Percentiles rank a stretch among this genome's conserved stretches.
These are phyloP conservation scores for Arrhamphus sclerolepis DNA, from an alignment of 2,797 vertebrate genomes.

Conservation along the genomic window DNA sequence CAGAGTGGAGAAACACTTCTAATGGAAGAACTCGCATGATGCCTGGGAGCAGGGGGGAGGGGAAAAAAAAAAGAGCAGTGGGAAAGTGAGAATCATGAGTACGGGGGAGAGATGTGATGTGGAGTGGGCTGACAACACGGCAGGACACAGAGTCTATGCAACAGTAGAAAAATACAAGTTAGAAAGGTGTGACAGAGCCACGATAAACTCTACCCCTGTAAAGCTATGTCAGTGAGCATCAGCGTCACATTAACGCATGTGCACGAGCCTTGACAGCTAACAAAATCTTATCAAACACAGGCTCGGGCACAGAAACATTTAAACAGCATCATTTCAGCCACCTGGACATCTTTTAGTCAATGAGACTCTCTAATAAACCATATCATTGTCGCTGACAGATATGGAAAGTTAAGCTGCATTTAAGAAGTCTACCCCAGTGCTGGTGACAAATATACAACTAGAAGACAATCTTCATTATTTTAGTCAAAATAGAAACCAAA, in stretches of 20 bases:
- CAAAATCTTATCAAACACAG: too few species aligned
- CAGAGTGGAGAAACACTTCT: background rate
- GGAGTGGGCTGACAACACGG: constrained; percentile 79
- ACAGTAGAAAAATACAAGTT: constrained; percentile 71
- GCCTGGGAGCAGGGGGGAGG: too few species aligned
- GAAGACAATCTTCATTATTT: constrained; percentile 84
- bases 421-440: constrained; percentile 90
- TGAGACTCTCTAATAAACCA: background rate
- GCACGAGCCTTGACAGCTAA: too few species aligned
- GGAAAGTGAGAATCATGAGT: constrained; percentile 6
- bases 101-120: background rate
- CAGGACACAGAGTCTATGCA: constrained; percentile 44
- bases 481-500: constrained; percentile 81
- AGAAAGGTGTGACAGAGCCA: constrained; percentile 56
- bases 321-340: background rate
- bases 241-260: too few species aligned
- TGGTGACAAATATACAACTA: constrained; percentile 94
- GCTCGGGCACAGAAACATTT: too few species aligned
- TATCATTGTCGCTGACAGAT: constrained; percentile 33
- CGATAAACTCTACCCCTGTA: constrained; percentile 64
- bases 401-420: constrained; percentile 81
- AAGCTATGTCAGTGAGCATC: constrained; percentile 76
- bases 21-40: too few species aligned
- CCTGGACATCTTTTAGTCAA: too few species aligned
- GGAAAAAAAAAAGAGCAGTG: too few species aligned